Evolutionary conservation across 2,888 invertebrate species (phyloP), one percentile per base, ranked within the genome.

Genomic region (Entomobrya proxima): DNA sequence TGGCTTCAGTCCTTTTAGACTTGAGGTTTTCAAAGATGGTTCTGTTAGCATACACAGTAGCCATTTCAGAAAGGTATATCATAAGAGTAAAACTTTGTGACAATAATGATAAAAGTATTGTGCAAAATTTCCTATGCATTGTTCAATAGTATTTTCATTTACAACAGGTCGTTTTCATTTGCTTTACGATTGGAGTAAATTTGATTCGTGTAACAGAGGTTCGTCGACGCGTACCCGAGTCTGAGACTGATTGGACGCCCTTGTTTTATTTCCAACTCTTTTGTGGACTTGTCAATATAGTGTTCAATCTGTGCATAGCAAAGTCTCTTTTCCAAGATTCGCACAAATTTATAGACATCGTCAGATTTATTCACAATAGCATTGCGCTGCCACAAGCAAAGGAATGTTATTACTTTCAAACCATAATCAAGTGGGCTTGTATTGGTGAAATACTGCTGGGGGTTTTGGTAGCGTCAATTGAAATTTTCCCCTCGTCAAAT

Each of bases 1-100:
- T 9, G 35, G 37, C 5, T 76, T 76, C 32, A 76, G 76, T 76
- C 76, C 76, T 21, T 55, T 55, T 37, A 76, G n/a, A 24, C 13
- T 76, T 7, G 3, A 37, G 21, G 32, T n/a, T 35, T 7, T 55
- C 5, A 24, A 55, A 5, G 55, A 76, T 55, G 76, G 76, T 35
- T 7, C 55, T 7, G 55, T 55, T 1, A 1, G 2, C 9, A 35
- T 55, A 21, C 13, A 35, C 5, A 37, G 21, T 3, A 37, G 24
- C 15, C 2, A n/a, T 24, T 11, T 52, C 37, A 52, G 30, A 18
- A 76, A 18, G 37, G 76, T 76, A 76, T 47, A 13, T 11, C 47
- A 47, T n/a, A 47, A 11, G 6, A 5, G 11, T 47, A 11, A 47
- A n/a, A 47, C 6, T 2, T 47, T 47, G 3, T 15, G 3, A 3